phyloP scores from a whole-genome alignment of 2,888 invertebrate genomes.

The Rhamphomyia laevipes region DNA sequence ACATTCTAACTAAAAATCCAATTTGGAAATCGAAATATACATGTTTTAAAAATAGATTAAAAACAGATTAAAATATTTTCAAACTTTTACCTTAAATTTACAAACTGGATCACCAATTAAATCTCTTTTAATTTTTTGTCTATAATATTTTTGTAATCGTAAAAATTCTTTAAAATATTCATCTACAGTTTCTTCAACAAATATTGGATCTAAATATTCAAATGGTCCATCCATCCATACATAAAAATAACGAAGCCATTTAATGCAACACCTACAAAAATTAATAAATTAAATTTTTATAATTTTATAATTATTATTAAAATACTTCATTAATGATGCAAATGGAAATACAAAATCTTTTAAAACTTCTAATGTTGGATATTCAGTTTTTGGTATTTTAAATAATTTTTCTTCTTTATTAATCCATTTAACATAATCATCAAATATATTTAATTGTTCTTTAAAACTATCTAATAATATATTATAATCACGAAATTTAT shows the following conservation, averaged over 20 bases:
- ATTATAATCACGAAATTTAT: slow-evolving; percentile 66
- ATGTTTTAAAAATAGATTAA: neutral
- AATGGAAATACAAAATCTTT: slow-evolving; percentile 60
- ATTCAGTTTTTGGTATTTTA: slow-evolving; percentile 65
- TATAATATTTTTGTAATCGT: slow-evolving; percentile 66
- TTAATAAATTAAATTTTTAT: neutral
- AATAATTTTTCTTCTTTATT: slow-evolving; percentile 78
- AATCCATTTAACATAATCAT: slow-evolving; percentile 70
- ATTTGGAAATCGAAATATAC: no score
- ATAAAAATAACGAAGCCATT: slow-evolving; percentile 69
- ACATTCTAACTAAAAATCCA: no score
- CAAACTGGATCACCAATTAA: slow-evolving; percentile 48
- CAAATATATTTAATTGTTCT: slow-evolving; percentile 60
- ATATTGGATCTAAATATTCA: slow-evolving; percentile 65
- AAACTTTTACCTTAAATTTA: slow-evolving; percentile 29
- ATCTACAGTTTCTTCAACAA: slow-evolving; percentile 69
- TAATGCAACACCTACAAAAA: slow-evolving; percentile 40
- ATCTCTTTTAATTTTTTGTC: slow-evolving; percentile 64
- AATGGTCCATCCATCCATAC: slow-evolving; percentile 92
- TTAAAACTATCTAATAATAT: slow-evolving; percentile 64
- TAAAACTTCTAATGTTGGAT: slow-evolving; percentile 68
- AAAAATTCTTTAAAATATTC: slow-evolving; percentile 68
- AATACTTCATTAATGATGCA: slow-evolving; percentile 53
- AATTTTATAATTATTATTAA: slow-evolving; percentile 10
- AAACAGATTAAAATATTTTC: neutral